These are phyloP conservation scores for Perccottus glenii DNA, from an alignment of 2,113 vertebrate species.

Conservation along the genomic window DNA sequence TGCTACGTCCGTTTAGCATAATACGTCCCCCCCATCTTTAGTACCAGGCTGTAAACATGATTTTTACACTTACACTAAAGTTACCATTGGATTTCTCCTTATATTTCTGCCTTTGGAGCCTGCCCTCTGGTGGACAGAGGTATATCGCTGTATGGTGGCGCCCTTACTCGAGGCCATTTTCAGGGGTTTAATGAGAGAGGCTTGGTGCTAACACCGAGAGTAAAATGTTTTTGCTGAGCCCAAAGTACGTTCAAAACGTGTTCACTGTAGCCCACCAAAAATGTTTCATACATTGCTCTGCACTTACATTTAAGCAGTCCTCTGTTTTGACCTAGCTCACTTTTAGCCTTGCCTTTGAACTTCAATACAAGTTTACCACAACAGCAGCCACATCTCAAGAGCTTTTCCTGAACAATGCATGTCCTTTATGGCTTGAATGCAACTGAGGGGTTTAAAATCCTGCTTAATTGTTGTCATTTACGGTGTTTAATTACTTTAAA, in stretches of 20 bases:
- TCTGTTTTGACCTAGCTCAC: slow-evolving; percentile 61
- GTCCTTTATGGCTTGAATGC: slow-evolving; percentile 58
- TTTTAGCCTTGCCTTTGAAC: slow-evolving; percentile 60
- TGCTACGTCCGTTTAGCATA: no score
- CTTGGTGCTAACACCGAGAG: no score
- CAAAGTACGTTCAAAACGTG: background rate
- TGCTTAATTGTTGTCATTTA: slow-evolving; percentile 72
- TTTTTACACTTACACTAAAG: no score
- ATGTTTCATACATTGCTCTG: background rate
- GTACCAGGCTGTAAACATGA: no score
- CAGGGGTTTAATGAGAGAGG: no score
- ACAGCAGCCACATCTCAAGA: slow-evolving; percentile 49
- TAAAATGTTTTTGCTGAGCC: no score
- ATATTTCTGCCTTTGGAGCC: no score
- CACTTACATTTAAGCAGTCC: background rate
- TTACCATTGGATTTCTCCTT: no score
- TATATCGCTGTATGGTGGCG: no score
- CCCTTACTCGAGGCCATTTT: no score
- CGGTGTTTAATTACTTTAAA: slow-evolving; percentile 64
- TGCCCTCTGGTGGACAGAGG: no score
- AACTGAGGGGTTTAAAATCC: slow-evolving; percentile 51
- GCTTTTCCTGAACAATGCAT: slow-evolving; percentile 62
- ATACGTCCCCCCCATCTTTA: no score
- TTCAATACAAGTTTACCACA: slow-evolving; percentile 47
- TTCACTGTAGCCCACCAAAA: background rate